Percentiles rank a stretch among this genome's conserved stretches.
Evolutionary conservation across 1,140 invertebrate species (phyloP).

Genomic region (Lamellibrachia luymesi): DNA sequence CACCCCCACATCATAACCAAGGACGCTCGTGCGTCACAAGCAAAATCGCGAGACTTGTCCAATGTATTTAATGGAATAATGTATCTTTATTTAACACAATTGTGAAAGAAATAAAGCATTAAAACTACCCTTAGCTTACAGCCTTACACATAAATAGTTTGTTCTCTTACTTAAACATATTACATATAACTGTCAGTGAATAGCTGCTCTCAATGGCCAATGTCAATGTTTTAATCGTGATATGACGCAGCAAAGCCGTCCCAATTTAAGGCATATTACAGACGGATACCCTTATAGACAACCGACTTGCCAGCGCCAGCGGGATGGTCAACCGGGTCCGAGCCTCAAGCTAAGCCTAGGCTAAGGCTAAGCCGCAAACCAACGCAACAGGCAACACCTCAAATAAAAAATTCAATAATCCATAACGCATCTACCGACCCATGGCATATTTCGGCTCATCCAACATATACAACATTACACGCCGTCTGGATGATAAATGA

Average conservation of each 20-base stretch:
- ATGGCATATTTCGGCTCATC: not conserved
- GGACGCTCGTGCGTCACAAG: not conserved
- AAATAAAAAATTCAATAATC: not conserved
- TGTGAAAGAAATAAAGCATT: not conserved
- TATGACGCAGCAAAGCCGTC: not conserved
- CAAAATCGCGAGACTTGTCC: not conserved
- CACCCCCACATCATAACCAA: not conserved
- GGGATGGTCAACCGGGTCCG: not conserved
- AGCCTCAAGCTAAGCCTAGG: not conserved
- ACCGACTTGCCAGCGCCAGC: too few species aligned
- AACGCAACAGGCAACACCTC: not conserved
- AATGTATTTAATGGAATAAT: not conserved
- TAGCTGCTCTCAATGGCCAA: too few species aligned
- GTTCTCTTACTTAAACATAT: not conserved
- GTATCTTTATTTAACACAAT: not conserved
- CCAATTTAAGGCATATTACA: not conserved
- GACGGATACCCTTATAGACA: too few species aligned
- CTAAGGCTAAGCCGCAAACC: not conserved
- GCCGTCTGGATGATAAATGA: constrained; percentile 8
- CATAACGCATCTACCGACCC: too few species aligned
- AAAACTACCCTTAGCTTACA: not conserved
- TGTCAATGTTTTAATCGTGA: too few species aligned
- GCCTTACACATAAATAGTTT: not conserved
- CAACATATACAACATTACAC: not conserved
- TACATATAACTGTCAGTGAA: not conserved